phyloP scores from a whole-genome alignment of 2,797 vertebrate species.

The Galagoides demidoff region DNA sequence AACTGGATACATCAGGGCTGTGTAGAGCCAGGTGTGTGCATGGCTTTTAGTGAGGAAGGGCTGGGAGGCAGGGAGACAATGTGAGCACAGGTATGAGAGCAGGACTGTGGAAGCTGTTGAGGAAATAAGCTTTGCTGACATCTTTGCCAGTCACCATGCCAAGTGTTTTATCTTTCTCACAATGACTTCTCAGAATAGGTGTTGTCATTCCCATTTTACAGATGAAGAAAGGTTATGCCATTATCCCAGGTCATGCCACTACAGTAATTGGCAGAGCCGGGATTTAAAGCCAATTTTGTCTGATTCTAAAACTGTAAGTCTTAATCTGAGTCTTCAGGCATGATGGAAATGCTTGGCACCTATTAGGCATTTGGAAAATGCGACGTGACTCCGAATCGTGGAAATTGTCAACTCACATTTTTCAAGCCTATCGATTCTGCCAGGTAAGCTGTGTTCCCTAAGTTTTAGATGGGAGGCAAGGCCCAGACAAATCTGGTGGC shows the following conservation, averaged over 20 bases:
- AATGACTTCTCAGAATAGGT: not conserved
- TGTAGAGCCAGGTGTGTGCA: not conserved
- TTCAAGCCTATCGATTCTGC: not conserved
- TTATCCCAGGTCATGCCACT: not conserved
- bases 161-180: not conserved
- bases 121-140: not conserved
- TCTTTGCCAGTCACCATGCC: not conserved
- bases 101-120: fast-evolving
- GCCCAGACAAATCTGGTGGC: constrained; percentile 24
- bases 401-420: not conserved
- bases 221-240: not conserved
- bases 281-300: not conserved
- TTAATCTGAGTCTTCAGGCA: not conserved
- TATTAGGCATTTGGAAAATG: not conserved
- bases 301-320: not conserved
- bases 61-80: not conserved
- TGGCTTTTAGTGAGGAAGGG: not conserved
- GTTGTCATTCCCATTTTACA: not conserved
- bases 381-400: not conserved
- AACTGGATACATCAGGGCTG: not conserved
- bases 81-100: not conserved
- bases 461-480: not conserved
- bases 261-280: not conserved
- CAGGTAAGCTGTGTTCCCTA: not conserved
- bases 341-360: not conserved